Conservation (phyloP, 2,113 vertebrate species). For the Prolemur simus region DNA sequence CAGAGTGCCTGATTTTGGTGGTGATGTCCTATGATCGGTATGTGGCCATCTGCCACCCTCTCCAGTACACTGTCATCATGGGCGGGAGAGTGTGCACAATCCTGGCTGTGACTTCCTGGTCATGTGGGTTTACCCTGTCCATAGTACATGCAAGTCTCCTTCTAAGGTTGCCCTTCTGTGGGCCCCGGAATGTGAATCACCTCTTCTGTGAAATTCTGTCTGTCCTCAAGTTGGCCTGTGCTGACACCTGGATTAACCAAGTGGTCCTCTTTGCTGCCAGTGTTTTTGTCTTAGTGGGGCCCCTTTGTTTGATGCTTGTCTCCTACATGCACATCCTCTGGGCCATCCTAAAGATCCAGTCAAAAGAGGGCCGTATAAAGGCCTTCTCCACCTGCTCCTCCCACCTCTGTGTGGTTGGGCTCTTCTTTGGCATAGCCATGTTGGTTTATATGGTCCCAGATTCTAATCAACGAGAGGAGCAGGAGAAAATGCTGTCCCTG, state of each 20-base stretch:
- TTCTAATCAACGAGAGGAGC: not conserved
- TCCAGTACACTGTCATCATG: constrained; percentile 1
- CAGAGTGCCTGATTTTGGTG: not conserved
- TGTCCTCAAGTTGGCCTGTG: constrained; percentile 75
- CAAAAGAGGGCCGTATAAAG: not conserved
- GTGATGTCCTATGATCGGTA: constrained; percentile 43
- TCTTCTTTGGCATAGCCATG: constrained; percentile 68
- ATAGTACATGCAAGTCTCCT: not conserved
- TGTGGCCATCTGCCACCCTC: constrained; percentile 40
- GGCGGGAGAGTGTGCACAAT: not conserved
- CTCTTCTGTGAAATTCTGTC: constrained; percentile 65
- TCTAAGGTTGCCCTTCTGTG: constrained; percentile 59
- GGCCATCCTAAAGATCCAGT: constrained; percentile 61
- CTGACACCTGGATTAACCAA: constrained; percentile 54
- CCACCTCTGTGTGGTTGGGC: constrained; percentile 58
- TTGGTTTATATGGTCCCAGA: constrained; percentile 59
- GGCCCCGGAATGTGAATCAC: constrained; percentile 43
- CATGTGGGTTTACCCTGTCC: not conserved
- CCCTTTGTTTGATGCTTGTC: constrained; percentile 44
- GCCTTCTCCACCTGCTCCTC: constrained; percentile 63
- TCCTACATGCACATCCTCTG: constrained; percentile 63
- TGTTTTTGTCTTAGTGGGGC: constrained; percentile 34
- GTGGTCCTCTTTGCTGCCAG: constrained; percentile 17
- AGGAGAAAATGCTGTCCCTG: constrained; percentile 53
- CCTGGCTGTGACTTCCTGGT: constrained; percentile 39